Percentiles rank a stretch among this genome's conserved stretches.
phyloP scores from a whole-genome alignment of 35 echinoderm and acorn worm species.

The Anneissia japonica region DNA sequence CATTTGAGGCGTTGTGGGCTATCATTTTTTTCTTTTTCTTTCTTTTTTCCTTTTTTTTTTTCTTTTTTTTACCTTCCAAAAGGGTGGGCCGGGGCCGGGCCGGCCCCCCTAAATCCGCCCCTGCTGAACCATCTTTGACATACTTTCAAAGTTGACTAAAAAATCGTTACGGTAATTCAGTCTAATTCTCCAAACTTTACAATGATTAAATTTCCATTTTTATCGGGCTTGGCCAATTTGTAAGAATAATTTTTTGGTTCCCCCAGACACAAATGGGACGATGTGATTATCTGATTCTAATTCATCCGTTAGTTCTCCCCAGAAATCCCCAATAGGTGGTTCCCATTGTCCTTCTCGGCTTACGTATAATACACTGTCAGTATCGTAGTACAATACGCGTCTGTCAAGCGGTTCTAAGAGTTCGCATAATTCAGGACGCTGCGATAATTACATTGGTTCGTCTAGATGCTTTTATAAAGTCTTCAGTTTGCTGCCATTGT shows the following conservation, averaged over 20 bases:
- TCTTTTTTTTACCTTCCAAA: no score
- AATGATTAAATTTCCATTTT: no score
- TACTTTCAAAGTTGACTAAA: no score
- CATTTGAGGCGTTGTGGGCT: no score
- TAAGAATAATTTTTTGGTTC: neutral
- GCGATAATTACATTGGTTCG: constrained; percentile 58
- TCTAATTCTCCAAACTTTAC: no score
- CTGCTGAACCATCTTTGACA: no score
- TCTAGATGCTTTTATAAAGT: neutral
- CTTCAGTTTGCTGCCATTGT: neutral
- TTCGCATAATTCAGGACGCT: constrained; percentile 44
- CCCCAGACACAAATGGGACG: neutral
- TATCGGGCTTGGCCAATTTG: no score
- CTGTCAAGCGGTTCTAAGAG: constrained; percentile 39
- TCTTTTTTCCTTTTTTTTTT: no score
- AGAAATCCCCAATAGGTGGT: neutral
- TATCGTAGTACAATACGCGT: constrained; percentile 22
- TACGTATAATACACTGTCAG: constrained; percentile 13
- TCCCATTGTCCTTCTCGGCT: neutral
- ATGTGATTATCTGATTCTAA: neutral
- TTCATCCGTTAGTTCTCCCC: constrained; percentile 4
- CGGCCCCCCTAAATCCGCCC: no score
- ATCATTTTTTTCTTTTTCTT: no score
- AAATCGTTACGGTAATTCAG: no score
- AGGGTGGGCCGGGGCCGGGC: no score